phyloP scores from a whole-genome alignment of 2,888 invertebrate genomes.

The Chalcis sispes region DNA sequence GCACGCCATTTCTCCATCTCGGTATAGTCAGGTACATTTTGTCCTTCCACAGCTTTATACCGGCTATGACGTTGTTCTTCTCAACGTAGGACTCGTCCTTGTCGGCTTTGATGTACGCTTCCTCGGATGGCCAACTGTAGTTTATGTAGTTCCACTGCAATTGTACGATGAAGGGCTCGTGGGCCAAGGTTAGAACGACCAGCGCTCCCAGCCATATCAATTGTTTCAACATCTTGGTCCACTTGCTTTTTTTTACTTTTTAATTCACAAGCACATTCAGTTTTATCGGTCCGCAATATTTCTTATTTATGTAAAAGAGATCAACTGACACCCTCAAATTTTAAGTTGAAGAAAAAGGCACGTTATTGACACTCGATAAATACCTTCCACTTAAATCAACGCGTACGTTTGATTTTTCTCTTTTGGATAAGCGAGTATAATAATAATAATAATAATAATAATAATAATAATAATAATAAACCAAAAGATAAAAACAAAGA shows the following conservation, averaged over 20 bases:
- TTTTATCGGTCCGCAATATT: no score
- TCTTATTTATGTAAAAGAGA: no score
- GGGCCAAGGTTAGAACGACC: slow-evolving; percentile 55
- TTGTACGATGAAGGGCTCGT: slow-evolving; percentile 81
- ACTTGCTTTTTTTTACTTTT: background rate
- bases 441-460: no score
- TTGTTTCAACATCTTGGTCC: background rate
- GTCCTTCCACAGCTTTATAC: slow-evolving; percentile 82
- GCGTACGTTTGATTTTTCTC: no score
- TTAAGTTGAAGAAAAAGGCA: no score
- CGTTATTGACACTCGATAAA: no score
- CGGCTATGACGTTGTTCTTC: slow-evolving; percentile 83
- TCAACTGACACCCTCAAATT: no score
- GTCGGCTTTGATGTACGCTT: slow-evolving; percentile 78
- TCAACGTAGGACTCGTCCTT: slow-evolving; percentile 81
- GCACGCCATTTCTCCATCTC: slow-evolving; percentile 83
- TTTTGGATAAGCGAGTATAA: no score
- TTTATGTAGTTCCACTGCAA: slow-evolving; percentile 86
- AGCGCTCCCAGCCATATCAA: slow-evolving; percentile 44
- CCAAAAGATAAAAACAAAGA: no score
- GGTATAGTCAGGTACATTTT: slow-evolving; percentile 84
- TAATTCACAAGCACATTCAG: background rate
- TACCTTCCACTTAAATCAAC: no score
- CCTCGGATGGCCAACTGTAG: slow-evolving; percentile 82
- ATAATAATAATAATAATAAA: no score